A percentile compares a stretch with the other conserved stretches of the same genome.
Evolutionary conservation across 1,140 invertebrate species (phyloP).

Genomic region (Samia ricini): DNA sequence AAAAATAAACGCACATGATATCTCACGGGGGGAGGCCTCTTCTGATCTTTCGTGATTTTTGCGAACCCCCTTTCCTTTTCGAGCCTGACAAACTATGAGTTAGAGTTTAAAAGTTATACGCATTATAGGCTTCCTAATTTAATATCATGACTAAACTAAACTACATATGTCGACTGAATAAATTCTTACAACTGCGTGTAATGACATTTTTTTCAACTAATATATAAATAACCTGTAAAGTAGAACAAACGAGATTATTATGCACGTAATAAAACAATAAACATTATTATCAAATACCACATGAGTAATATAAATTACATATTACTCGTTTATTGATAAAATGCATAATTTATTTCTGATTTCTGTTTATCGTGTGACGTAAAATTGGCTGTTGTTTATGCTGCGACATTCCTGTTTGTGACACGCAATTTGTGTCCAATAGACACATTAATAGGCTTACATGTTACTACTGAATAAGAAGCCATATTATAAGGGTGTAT

Average conservation of each 20-base stretch:
- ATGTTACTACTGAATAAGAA: background rate
- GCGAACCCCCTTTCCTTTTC: no score
- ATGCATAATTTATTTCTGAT: conserved; percentile 1
- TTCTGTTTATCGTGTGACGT: background rate
- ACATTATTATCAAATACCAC: background rate
- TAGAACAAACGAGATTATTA: background rate
- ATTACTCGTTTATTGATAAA: background rate
- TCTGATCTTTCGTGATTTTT: no score
- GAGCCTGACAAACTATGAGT: no score
- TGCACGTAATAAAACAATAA: background rate
- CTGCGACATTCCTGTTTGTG: background rate
- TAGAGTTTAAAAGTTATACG: no score
- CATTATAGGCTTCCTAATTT: no score
- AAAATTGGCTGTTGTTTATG: background rate
- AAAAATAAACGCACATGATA: no score
- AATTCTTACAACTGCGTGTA: no score
- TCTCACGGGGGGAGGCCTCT: no score
- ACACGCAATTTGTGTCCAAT: background rate
- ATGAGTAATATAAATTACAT: background rate
- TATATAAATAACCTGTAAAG: background rate
- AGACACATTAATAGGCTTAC: background rate
- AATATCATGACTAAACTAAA: no score
- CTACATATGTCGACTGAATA: no score
- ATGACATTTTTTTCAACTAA: background rate
- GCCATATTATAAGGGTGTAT: background rate